Evolutionary conservation across 2,113 vertebrate genomes (phyloP), one percentile per base, ranked within the genome.

Genomic region (Hippocampus abdominalis): DNA sequence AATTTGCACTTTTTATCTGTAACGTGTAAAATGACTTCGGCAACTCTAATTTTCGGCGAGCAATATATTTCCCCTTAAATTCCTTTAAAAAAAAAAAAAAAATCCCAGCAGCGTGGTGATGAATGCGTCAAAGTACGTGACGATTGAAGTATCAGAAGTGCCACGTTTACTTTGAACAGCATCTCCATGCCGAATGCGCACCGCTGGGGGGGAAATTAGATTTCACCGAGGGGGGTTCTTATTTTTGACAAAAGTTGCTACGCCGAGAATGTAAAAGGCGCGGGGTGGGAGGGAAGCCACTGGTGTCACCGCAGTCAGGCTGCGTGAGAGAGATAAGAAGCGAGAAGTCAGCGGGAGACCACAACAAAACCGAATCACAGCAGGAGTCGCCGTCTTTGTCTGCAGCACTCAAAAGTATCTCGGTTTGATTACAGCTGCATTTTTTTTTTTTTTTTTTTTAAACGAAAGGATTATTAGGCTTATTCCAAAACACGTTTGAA

Each of bases 261-360:
- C 5, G 23, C n/a, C 10, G 23, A 46, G n/a, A 69, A 29, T 68
- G 81, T 32, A 72, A 64, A 77, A 63, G 70, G 18, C 65, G 61
- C 56, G 13, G 71, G 61, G 57, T 71, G 29, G 63, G 75, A 74
- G 63, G 70, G 49, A 18, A 13, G 51, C 53, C 40, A 65, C 39
- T 44, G 65, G 66, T 66, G 74, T 67, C 78, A 75, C 18, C 44
- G 71, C 63, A 53, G 73, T 68, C 53, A 64, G 15, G 46, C 75
- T 81, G 72, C 51, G 16, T 21, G 1, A 68, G 69, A 57, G 63
- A 54, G 75, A 77, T 78, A 78, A 71, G 71, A 23, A 25, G 69
- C 5, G 40, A 42, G 42, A 73, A 54, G 51, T 71, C 73, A 25
- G 42, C n/a, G 29, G n/a, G 64, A 71, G 48, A 56, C 68, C 65